A percentile compares a stretch with the other conserved stretches of the same genome.
These are phyloP conservation scores for Triops longicaudatus DNA, from an alignment of 1,140 invertebrate genomes.

Conservation along the genomic window DNA sequence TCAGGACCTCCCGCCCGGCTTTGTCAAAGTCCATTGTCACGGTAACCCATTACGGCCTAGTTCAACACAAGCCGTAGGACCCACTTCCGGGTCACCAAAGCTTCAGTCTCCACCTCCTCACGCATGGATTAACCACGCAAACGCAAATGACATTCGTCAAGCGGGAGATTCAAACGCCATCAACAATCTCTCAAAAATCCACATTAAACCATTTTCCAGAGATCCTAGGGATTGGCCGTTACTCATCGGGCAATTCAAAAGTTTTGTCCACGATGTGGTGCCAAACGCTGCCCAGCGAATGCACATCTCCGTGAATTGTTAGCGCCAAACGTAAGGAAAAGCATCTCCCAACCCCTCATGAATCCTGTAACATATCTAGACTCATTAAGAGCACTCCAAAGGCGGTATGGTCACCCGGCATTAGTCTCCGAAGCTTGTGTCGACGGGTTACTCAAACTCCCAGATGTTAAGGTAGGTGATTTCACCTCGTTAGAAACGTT, in stretches of 20 bases:
- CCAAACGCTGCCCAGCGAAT: conserved; percentile 1
- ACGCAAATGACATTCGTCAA: not conserved
- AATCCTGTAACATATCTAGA: not conserved
- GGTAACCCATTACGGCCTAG: not conserved
- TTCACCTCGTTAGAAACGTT: conserved; percentile 10
- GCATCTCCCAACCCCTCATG: conserved; percentile 16
- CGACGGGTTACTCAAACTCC: not conserved
- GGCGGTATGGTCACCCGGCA: conserved; percentile 13
- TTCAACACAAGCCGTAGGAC: not conserved
- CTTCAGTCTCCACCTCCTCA: not conserved
- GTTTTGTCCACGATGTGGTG: conserved; percentile 15
- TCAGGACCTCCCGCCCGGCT: no score
- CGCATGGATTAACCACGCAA: not conserved
- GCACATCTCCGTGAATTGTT: not conserved
- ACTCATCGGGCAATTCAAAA: conserved; percentile 17
- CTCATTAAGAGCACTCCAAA: not conserved
- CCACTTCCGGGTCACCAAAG: not conserved
- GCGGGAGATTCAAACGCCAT: not conserved
- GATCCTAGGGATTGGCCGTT: conserved; percentile 23
- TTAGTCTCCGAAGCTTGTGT: conserved; percentile 18
- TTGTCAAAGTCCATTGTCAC: no score
- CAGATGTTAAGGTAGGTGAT: not conserved
- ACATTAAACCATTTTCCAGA: no score
- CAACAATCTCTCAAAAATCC: not conserved
- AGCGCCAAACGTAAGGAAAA: not conserved